Conservation (phyloP, 2,888 invertebrate species). For the Dugesia japonica region DNA sequence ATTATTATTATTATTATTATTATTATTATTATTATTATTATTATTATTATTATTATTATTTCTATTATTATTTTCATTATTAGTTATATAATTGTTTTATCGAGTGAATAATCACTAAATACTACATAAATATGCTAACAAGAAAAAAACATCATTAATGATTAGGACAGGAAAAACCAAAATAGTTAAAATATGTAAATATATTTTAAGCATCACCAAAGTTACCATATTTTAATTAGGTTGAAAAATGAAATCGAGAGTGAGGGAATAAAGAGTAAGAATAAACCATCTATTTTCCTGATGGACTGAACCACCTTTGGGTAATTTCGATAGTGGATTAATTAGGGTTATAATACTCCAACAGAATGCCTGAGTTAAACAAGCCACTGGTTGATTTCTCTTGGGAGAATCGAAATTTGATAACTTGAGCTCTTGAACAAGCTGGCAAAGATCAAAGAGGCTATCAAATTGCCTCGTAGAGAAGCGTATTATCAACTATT, state of each 20-base stretch:
- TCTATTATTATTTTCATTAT: no score
- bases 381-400: constrained; percentile 2
- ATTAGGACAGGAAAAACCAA: not conserved
- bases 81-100: no score
- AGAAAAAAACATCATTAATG: not conserved
- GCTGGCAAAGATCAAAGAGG: constrained; percentile 16
- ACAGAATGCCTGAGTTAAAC: constrained; percentile 3
- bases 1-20: no score
- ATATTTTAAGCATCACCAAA: not conserved
- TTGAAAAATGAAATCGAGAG: constrained; percentile 20
- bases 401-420: not conserved
- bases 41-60: no score
- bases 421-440: constrained; percentile 16
- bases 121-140: no score
- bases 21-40: no score
- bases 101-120: no score
- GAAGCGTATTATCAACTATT: constrained; percentile 20
- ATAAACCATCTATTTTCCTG: not conserved
- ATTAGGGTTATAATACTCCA: constrained; percentile 20
- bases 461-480: constrained; percentile 9
- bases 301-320: constrained; percentile 11
- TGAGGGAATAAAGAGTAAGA: not conserved
- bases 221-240: constrained; percentile 3
- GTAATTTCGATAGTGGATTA: constrained; percentile 16
- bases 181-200: constrained; percentile 6